A percentile compares a stretch with the other conserved stretches of the same genome.
Conservation (phyloP, 1,140 invertebrate genomes). For the Homalodisca vitripennis region DNA sequence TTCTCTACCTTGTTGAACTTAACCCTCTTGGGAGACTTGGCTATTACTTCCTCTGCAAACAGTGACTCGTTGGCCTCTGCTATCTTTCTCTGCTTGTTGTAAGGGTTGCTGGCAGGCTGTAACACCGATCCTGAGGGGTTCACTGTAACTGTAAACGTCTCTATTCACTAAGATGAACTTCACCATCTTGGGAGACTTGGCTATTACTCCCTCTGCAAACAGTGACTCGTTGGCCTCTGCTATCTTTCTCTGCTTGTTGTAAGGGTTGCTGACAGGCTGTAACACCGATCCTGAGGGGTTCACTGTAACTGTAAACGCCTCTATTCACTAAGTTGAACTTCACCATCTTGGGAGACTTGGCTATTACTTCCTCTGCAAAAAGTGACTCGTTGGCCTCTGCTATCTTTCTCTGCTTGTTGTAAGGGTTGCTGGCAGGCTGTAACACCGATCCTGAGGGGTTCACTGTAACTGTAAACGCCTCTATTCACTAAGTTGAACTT, state of each 20-base stretch:
- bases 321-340: conserved; percentile 19
- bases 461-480: conserved; percentile 11
- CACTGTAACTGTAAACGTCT: conserved; percentile 22
- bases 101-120: conserved; percentile 31
- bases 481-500: conserved; percentile 19
- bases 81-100: conserved; percentile 35
- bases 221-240: too few species aligned
- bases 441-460: conserved; percentile 34
- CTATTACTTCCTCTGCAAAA: neutral
- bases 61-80: conserved; percentile 30
- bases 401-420: conserved; percentile 34
- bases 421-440: conserved; percentile 28
- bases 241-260: too few species aligned
- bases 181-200: too few species aligned
- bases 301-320: neutral
- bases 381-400: conserved; percentile 29
- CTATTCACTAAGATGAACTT: too few species aligned
- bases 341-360: neutral
- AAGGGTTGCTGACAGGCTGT: too few species aligned
- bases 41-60: neutral
- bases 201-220: too few species aligned
- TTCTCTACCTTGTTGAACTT: conserved; percentile 29
- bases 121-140: conserved; percentile 35
- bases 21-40: neutral
- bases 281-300: too few species aligned